Evolutionary conservation across 2,888 invertebrate genomes (phyloP).

Genomic region (Galerucella calmariensis): DNA sequence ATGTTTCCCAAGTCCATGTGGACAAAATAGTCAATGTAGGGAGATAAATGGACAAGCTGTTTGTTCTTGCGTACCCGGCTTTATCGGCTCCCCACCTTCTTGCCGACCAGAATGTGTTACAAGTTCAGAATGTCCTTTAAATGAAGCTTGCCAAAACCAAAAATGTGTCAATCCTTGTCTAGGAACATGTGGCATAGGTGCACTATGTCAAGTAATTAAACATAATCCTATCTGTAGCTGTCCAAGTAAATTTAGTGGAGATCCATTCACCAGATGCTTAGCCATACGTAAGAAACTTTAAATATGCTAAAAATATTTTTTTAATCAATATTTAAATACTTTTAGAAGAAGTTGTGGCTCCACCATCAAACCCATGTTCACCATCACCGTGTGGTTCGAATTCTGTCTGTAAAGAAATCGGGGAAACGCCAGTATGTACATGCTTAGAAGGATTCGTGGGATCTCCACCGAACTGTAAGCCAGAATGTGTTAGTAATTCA

Average conservation of each 20-base stretch:
- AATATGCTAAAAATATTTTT: background rate
- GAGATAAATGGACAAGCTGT: constrained; percentile 82
- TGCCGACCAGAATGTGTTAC: constrained; percentile 70
- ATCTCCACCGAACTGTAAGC: constrained; percentile 80
- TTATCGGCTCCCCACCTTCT: constrained; percentile 44
- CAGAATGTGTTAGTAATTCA: constrained; percentile 80
- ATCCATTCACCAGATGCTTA: constrained; percentile 71
- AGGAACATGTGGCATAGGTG: constrained; percentile 75
- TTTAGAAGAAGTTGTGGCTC: constrained; percentile 45
- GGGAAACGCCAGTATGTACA: constrained; percentile 76
- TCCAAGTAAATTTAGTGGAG: constrained; percentile 72
- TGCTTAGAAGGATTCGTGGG: constrained; percentile 79
- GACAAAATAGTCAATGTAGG: constrained; percentile 76
- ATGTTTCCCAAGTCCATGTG: constrained; percentile 76
- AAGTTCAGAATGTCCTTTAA: constrained; percentile 81
- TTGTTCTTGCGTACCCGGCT: constrained; percentile 77
- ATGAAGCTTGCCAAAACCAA: constrained; percentile 73
- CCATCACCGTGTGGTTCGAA: constrained; percentile 85
- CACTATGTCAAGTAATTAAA: constrained; percentile 79
- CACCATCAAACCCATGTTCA: constrained; percentile 70
- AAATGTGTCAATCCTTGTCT: constrained; percentile 79
- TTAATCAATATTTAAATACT: background rate
- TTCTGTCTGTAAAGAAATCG: constrained; percentile 76
- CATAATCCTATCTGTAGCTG: constrained; percentile 78
- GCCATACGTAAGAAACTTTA: constrained; percentile 52